Evolutionary conservation across 1,140 invertebrate genomes (phyloP), one percentile per base, ranked within the genome.

Genomic region (Aphelinus certus): DNA sequence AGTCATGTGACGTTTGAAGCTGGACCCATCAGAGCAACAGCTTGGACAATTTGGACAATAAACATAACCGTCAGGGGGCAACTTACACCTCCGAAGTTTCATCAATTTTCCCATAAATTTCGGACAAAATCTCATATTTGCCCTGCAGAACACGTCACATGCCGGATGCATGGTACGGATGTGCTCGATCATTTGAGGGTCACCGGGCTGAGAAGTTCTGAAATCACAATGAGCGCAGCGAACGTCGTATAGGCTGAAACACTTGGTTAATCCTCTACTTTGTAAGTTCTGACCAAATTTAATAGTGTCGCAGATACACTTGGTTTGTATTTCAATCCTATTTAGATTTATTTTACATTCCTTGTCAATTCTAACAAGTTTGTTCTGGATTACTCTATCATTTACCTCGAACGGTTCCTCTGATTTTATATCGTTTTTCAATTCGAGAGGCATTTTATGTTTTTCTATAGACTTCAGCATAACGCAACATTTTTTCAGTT

Each of bases 1-100:
- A 49, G 76, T 66, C 45, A 89, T 78, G 80, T 91, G 90, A 3
- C 87, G 79, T 51, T 83, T 84, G 5, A 89, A 79, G 71, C 88
- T 87, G 7, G 85, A 82, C 71, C 85, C 83, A 68, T 84, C 81
- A 1, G 83, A 85, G 78, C 89, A 90, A 62, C 81, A 82, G 78
- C 86, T 85, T 26, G 83, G 83, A 79, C 88, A 90, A 43, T 83
- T 83, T 49, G 78, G 78, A 79, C 87, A 89, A 47, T 81, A 79
- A 79, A 26, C 26, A 26, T 26, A 26, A 26, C 26, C 26, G 26
- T 26, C 26, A 26, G 26, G 26, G 26, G 26, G 26, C 26, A 26
- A 26, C 26, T 26, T 80, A 86, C 10, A 53, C 5, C 2, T 42
- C 46, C 65, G 65, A 1, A 7, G 42, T 10, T 67, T 67, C 53